phyloP scores from a whole-genome alignment of 2,888 invertebrate genomes.

The Acrocyrtus sp. region DNA sequence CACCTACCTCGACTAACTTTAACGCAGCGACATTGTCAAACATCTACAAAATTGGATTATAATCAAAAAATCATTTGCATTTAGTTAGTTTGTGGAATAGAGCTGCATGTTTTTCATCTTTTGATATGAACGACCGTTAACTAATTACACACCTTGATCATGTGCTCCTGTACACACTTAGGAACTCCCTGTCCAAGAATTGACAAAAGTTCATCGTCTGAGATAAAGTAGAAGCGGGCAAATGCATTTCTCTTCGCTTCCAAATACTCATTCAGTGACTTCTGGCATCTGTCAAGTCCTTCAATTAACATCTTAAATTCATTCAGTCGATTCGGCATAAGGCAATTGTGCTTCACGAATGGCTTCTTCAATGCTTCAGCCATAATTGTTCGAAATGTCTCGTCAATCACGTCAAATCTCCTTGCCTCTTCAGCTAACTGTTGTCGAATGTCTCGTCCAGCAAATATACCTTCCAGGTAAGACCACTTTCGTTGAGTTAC shows the following conservation, averaged over 20 bases:
- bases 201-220: conserved; percentile 89
- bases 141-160: conserved; percentile 81
- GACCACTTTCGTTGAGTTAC: conserved; percentile 90
- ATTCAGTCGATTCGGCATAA: conserved; percentile 76
- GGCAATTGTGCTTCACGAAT: conserved; percentile 83
- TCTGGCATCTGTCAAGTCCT: conserved; percentile 89
- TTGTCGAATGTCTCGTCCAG: conserved; percentile 86
- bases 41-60: conserved; percentile 78
- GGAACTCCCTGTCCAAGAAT: conserved; percentile 89
- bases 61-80: conserved; percentile 19
- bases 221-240: conserved; percentile 93
- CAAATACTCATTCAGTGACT: conserved; percentile 89
- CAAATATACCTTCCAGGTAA: conserved; percentile 91
- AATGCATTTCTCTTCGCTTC: conserved; percentile 88
- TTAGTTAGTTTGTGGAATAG: too few species aligned
- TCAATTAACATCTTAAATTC: conserved; percentile 79
- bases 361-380: conserved; percentile 82
- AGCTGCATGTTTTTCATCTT: too few species aligned
- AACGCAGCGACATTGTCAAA: conserved; percentile 89
- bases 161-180: conserved; percentile 88
- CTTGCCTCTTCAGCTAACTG: conserved; percentile 90
- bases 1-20: conserved; percentile 74
- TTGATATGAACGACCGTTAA: too few species aligned
- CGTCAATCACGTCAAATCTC: conserved; percentile 91
- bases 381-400: conserved; percentile 73